Conservation (phyloP, 2,888 invertebrate species). For the Dinocampus coccinellae region DNA sequence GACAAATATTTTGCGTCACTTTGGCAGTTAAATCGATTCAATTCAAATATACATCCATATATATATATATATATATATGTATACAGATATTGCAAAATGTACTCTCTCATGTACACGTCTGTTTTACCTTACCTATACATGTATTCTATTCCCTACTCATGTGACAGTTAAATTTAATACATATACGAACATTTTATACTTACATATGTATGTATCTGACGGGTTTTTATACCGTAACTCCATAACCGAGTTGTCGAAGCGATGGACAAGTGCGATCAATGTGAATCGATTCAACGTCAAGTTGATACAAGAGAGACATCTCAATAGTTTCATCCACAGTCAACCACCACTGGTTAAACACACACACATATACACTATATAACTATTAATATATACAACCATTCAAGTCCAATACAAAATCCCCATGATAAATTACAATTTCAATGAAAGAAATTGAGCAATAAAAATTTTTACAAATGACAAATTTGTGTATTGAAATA, state of each 20-base stretch:
- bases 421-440: neutral
- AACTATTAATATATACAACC: constrained; percentile 2
- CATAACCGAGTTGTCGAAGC: constrained; percentile 37
- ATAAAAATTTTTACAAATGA: neutral
- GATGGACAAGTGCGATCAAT: constrained; percentile 37
- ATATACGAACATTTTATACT: constrained; percentile 31
- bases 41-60: constrained; percentile 38
- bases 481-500: neutral
- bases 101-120: neutral
- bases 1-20: constrained; percentile 36
- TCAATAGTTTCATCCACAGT: constrained; percentile 30
- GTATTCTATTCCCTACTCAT: neutral
- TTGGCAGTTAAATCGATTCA: constrained; percentile 45
- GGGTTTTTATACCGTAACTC: constrained; percentile 33
- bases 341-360: neutral
- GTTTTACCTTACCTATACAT: neutral
- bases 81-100: no score
- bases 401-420: neutral
- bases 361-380: neutral
- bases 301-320: constrained; percentile 19
- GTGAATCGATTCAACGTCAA: constrained; percentile 25
- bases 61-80: constrained; percentile 23
- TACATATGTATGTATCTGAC: constrained; percentile 39
- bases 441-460: neutral
- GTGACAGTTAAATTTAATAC: neutral